Percentiles rank a stretch among this genome's conserved stretches.
Evolutionary conservation across 2,113 vertebrate genomes (phyloP).

Genomic region (Taurulus bubalis): DNA sequence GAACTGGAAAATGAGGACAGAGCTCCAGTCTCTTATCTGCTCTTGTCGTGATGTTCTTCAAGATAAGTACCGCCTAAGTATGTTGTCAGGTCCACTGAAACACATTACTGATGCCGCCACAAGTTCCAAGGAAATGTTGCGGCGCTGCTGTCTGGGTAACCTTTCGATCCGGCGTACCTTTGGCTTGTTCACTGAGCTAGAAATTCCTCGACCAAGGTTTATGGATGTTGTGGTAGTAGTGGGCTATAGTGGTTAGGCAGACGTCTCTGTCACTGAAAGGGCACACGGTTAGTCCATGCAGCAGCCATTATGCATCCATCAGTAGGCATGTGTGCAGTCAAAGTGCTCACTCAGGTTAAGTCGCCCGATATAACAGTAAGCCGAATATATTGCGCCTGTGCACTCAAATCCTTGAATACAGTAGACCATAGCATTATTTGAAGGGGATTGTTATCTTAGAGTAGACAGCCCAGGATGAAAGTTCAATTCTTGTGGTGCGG

Average conservation of each 20-base stretch:
- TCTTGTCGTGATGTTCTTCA: constrained; percentile 57
- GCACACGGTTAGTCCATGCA: constrained; percentile 37
- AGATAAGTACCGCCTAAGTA: constrained; percentile 70
- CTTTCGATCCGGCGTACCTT: constrained; percentile 46
- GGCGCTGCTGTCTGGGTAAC: constrained; percentile 36
- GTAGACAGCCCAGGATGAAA: constrained; percentile 38
- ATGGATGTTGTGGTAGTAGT: constrained; percentile 28
- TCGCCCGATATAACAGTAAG: not conserved
- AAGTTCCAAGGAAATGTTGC: constrained; percentile 32
- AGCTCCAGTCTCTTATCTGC: constrained; percentile 69
- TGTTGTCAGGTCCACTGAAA: constrained; percentile 66
- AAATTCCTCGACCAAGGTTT: constrained; percentile 53
- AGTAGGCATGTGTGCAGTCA: constrained; percentile 51
- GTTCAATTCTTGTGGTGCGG: constrained; percentile 49
- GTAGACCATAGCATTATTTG: constrained; percentile 32
- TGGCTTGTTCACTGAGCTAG: constrained; percentile 47
- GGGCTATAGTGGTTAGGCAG: constrained; percentile 32
- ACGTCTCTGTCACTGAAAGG: constrained; percentile 54
- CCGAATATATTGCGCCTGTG: constrained; percentile 34
- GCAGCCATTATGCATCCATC: constrained; percentile 61
- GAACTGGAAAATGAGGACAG: constrained; percentile 71
- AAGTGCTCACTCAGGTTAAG: constrained; percentile 41
- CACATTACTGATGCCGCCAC: constrained; percentile 51
- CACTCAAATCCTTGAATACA: constrained; percentile 35
- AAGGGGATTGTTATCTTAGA: constrained; percentile 50